Percentiles rank a stretch among this genome's conserved stretches.
Evolutionary conservation across 2,113 vertebrate species (phyloP).

Genomic region (Nannospalax galili): DNA sequence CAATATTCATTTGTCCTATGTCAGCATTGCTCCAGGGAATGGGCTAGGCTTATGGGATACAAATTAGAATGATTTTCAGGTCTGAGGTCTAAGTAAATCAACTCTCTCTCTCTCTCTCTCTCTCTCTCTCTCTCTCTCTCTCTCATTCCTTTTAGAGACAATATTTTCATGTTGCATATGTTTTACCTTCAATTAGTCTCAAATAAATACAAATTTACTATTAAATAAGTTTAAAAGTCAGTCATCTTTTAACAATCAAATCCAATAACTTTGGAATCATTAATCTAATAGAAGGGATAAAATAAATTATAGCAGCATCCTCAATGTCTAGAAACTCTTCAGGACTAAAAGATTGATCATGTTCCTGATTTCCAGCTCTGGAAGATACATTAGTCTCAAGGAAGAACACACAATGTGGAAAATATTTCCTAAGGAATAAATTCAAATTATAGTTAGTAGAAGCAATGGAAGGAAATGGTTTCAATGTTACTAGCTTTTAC

Average conservation of each 20-base stretch:
- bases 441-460: slow-evolving; percentile 28
- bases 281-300: background rate
- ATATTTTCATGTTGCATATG: background rate
- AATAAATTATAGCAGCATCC: background rate
- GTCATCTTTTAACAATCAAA: slow-evolving; percentile 22
- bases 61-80: slow-evolving; percentile 23
- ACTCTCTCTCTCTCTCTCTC: background rate
- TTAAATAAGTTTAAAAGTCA: slow-evolving; percentile 40
- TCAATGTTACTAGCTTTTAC: slow-evolving; percentile 41
- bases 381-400: background rate
- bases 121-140: too few relatives aligned
- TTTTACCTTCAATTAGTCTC: background rate
- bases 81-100: background rate
- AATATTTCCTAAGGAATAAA: slow-evolving; percentile 44
- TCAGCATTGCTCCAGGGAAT: background rate
- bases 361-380: background rate
- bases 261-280: background rate
- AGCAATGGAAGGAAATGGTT: slow-evolving; percentile 32
- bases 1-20: background rate
- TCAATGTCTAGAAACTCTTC: background rate
- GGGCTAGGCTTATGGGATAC: too few relatives aligned
- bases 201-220: background rate
- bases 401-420: slow-evolving; percentile 3
- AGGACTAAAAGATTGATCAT: background rate
- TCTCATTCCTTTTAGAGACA: slow-evolving; percentile 16